Evolutionary conservation across 1,140 invertebrate genomes (phyloP).

Genomic region (Hypothenemus hampei): DNA sequence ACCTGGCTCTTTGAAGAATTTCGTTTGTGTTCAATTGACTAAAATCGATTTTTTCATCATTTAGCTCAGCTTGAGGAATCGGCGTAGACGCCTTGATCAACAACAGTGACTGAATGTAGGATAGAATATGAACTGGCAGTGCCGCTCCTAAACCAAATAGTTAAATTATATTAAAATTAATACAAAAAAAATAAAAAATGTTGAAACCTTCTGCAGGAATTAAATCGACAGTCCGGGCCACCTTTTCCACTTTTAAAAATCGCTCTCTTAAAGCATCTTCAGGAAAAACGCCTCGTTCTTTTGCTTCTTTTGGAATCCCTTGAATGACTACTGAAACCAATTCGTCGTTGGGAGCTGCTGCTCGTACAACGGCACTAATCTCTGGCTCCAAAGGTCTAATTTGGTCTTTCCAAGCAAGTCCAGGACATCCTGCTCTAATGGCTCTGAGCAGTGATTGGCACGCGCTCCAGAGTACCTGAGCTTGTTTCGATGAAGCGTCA

Average conservation of each 20-base stretch:
- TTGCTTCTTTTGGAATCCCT: constrained; percentile 70
- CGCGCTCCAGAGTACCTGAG: constrained; percentile 87
- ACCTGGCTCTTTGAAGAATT: constrained; percentile 81
- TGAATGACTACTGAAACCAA: constrained; percentile 68
- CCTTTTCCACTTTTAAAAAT: constrained; percentile 72
- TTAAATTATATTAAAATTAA: not conserved
- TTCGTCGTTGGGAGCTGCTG: constrained; percentile 61
- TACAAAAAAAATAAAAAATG: not conserved
- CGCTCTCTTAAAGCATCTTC: constrained; percentile 79
- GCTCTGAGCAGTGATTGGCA: constrained; percentile 78
- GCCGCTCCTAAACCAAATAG: constrained; percentile 48
- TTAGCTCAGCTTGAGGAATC: constrained; percentile 63
- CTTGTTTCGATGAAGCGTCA: constrained; percentile 72
- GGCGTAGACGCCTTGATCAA: constrained; percentile 60
- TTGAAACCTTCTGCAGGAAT: constrained; percentile 67
- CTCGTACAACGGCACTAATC: constrained; percentile 62
- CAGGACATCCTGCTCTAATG: constrained; percentile 57
- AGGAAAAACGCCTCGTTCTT: constrained; percentile 75
- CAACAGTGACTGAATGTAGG: constrained; percentile 77
- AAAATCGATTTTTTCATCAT: constrained; percentile 64
- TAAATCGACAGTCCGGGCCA: constrained; percentile 70
- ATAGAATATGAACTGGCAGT: constrained; percentile 77
- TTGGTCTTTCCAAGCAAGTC: constrained; percentile 51
- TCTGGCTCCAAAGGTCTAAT: constrained; percentile 71
- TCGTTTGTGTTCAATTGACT: constrained; percentile 76